Evolutionary conservation across 2,113 vertebrate genomes (phyloP), one percentile per base, ranked within the genome.

Genomic region (Artemisiospiza belli): DNA sequence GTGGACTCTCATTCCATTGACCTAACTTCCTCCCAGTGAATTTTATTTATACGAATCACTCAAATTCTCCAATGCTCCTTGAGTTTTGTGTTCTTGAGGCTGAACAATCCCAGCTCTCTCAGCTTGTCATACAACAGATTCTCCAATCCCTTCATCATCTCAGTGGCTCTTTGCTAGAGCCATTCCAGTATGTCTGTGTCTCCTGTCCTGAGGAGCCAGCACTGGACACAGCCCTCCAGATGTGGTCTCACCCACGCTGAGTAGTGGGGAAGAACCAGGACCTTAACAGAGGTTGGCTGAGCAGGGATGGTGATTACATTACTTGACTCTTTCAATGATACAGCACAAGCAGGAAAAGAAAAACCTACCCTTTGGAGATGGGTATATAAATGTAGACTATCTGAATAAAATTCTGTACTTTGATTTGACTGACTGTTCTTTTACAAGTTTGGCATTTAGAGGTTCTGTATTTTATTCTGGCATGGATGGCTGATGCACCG

Each of bases 1-100:
- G 25, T 12, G 9, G 25, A 58, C n/a, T 33, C 12, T 72, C 3
- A 7, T 57, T 76, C 22, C 9, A 23, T 6, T 79, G 28, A 41
- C 46, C 25, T 51, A 51, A 19, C 12, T 57, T 44, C 22, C 22
- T 61, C 43, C 11, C 0, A 0, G 24, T 44, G 8, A 0, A 2
- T 51, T 31, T 57, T 73, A 51, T 74, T 41, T 8, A 1, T 39
- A 22, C 18, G 66, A 55, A 31, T 15, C 2, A 1, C 10, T 63
- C 22, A 37, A 47, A 47, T 73, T 62, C 23, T 35, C 12, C 11
- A 58, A 1, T 43, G 23, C 12, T 35, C 19, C 30, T 47, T 63
- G 47, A n/a, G 14, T 63, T n/a, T 66, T 64, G 5, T 68, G 3
- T 74, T 73, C 49, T 43, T 58, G 39, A 61, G 46, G 12, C 21